Percentiles rank a stretch among this genome's conserved stretches.
phyloP scores from a whole-genome alignment of 1,140 invertebrate genomes.

The Saccostrea glomerata region DNA sequence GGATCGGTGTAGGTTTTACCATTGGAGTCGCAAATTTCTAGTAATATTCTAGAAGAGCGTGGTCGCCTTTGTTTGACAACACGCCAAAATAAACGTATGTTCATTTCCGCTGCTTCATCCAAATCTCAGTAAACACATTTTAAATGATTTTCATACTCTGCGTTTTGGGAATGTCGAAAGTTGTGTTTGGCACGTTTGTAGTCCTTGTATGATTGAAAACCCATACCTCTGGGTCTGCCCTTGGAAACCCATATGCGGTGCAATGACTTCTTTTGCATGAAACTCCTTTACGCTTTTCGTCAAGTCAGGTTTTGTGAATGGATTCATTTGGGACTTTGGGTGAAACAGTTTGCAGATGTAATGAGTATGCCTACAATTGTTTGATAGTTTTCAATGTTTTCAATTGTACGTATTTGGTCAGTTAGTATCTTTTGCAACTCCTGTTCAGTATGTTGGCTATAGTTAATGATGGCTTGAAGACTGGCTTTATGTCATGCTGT shows the following conservation, averaged over 20 bases:
- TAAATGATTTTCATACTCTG: slow-evolving; percentile 10
- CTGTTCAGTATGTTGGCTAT: not conserved
- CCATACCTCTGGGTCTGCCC: slow-evolving; percentile 40
- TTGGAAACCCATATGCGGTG: slow-evolving; percentile 7
- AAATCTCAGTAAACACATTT: not conserved
- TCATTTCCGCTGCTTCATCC: not conserved
- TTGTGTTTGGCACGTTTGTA: not conserved
- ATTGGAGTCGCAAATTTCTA: not conserved
- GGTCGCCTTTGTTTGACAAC: slow-evolving; percentile 17
- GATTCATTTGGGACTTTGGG: not conserved
- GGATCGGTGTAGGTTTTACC: not conserved
- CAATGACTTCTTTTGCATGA: slow-evolving; percentile 1
- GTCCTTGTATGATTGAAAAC: slow-evolving; percentile 4
- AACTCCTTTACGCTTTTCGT: slow-evolving; percentile 27
- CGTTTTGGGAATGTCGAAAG: not conserved
- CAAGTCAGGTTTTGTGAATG: slow-evolving; percentile 41
- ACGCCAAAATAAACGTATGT: slow-evolving; percentile 43
- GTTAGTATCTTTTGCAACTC: not conserved
- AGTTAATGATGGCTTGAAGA: not conserved
- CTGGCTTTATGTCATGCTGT: slow-evolving; percentile 8
- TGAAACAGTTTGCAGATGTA: not conserved
- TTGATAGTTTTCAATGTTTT: not conserved
- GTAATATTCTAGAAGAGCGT: not conserved
- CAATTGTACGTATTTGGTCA: not conserved
- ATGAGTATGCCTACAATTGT: not conserved